Evolutionary conservation across 1,140 invertebrate species (phyloP).

Genomic region (Wiebesia pumilae): DNA sequence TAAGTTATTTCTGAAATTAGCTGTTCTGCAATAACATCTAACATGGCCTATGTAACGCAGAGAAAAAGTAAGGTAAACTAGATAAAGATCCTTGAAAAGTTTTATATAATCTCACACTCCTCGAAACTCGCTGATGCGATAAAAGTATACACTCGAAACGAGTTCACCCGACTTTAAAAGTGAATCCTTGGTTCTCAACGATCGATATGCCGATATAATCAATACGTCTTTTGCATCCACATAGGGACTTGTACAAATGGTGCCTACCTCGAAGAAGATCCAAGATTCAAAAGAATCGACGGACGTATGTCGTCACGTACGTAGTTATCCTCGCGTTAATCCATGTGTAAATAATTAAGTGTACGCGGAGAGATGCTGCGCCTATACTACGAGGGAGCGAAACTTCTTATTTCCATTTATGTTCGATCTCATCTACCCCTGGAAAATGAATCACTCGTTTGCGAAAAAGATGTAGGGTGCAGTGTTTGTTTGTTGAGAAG

Average conservation of each 20-base stretch:
- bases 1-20: not conserved
- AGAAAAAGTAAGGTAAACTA: not conserved
- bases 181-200: not conserved
- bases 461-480: not conserved
- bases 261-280: not conserved
- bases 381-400: not conserved
- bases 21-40: not conserved
- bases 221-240: not conserved
- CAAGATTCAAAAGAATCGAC: not conserved
- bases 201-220: slow-evolving; percentile 3
- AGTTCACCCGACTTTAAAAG: not conserved
- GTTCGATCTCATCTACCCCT: not conserved
- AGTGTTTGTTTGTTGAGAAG: not conserved
- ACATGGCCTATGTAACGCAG: not conserved
- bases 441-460: not conserved
- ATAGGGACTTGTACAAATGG: not conserved
- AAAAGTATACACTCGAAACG: slow-evolving; percentile 12
- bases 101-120: not conserved
- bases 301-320: not conserved
- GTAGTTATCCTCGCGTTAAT: slow-evolving; percentile 14
- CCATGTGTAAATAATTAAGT: slow-evolving; percentile 47
- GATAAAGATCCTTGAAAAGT: not conserved
- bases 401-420: not conserved
- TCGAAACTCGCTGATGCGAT: not conserved
- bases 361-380: not conserved